Evolutionary conservation across 2,113 vertebrate genomes (phyloP).

Genomic region (Smithornis capensis): DNA sequence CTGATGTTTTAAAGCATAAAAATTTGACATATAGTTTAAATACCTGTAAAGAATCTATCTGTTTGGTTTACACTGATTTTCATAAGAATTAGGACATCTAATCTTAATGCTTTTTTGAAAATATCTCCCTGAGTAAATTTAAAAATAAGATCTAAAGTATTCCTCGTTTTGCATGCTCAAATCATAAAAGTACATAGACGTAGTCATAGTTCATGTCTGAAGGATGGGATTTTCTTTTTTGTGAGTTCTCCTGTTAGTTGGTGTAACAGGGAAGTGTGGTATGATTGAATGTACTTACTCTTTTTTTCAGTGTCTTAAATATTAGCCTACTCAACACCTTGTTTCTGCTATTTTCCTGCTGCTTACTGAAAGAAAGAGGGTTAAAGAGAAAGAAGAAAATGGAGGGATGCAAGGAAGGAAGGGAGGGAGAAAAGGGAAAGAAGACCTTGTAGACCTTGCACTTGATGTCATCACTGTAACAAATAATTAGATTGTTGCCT

Average conservation of each 20-base stretch:
- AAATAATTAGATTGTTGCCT: background rate
- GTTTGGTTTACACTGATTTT: background rate
- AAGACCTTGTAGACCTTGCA: background rate
- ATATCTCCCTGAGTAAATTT: background rate
- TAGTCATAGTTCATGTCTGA: background rate
- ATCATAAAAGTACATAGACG: background rate
- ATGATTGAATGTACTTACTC: background rate
- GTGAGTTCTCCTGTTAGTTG: background rate
- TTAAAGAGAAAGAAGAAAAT: background rate
- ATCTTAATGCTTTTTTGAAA: conserved; percentile 1
- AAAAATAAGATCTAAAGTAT: background rate
- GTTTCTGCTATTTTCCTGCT: background rate
- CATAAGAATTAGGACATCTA: background rate
- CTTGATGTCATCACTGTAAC: background rate
- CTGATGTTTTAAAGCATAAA: background rate
- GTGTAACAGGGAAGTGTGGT: background rate
- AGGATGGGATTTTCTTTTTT: background rate
- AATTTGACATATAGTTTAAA: background rate
- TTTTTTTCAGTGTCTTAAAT: background rate
- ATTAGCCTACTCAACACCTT: background rate
- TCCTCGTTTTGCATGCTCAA: background rate
- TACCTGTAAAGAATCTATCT: background rate
- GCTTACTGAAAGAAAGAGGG: background rate
- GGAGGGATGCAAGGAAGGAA: background rate
- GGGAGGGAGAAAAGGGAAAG: background rate